phyloP scores from a whole-genome alignment of 2,113 vertebrate species.

The Pachyramphus minor region DNA sequence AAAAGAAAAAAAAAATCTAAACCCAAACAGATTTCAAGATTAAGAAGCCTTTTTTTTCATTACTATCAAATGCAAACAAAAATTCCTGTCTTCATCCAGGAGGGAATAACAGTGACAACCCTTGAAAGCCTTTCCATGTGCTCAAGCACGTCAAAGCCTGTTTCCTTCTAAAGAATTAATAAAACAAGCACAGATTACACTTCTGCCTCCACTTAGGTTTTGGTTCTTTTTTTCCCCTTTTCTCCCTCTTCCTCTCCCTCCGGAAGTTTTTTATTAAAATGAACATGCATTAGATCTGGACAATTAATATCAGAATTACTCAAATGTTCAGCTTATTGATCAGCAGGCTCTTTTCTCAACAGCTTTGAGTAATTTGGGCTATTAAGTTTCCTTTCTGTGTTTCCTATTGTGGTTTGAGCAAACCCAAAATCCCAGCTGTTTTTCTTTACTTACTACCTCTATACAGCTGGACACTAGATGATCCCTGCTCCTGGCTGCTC shows the following conservation, averaged over 20 bases:
- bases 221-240: fast-evolving
- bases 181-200: background rate
- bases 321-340: background rate
- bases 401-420: background rate
- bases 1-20: background rate
- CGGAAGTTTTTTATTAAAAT: background rate
- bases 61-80: background rate
- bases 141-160: background rate
- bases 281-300: background rate
- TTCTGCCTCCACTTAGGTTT: background rate
- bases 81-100: background rate
- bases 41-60: background rate
- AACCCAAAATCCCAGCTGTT: background rate
- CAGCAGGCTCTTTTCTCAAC: background rate
- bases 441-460: background rate
- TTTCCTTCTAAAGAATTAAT: background rate
- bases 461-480: background rate
- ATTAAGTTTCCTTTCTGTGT: background rate
- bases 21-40: background rate
- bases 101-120: background rate
- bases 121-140: background rate
- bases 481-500: background rate
- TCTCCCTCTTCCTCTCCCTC: background rate
- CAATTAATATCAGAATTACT: background rate
- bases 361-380: background rate